These are phyloP conservation scores for Lethrus apterus DNA, from an alignment of 1,140 invertebrate species.

Conservation along the genomic window DNA sequence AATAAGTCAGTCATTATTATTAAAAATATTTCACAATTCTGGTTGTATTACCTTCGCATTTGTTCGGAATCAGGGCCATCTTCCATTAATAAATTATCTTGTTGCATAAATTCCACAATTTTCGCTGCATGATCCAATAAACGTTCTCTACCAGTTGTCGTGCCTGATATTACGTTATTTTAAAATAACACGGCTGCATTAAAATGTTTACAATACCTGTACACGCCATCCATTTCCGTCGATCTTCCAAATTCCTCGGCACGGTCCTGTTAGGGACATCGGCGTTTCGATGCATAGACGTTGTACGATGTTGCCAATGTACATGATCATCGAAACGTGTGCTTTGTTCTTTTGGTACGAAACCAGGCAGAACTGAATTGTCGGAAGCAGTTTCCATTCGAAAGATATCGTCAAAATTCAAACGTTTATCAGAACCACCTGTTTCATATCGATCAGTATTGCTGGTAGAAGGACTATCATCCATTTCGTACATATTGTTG, in stretches of 20 bases:
- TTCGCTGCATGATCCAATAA: conserved; percentile 43
- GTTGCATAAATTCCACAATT: conserved; percentile 53
- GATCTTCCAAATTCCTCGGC: conserved; percentile 11
- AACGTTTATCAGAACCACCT: too few species aligned
- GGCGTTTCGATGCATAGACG: conserved; percentile 18
- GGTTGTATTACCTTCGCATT: conserved; percentile 51
- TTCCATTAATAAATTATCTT: conserved; percentile 52
- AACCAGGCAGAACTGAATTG: too few species aligned
- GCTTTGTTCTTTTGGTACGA: too few species aligned
- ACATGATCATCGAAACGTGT: too few species aligned
- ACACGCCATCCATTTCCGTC: conserved; percentile 12
- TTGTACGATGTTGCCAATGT: conserved; percentile 18
- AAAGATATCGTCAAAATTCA: too few species aligned
- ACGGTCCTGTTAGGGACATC: background rate
- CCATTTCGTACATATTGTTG: too few species aligned
- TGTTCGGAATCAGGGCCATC: conserved; percentile 50
- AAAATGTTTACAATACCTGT: conserved; percentile 4
- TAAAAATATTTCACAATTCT: too few species aligned
- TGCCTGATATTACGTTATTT: background rate
- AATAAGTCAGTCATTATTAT: too few species aligned
- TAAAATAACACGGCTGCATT: background rate
- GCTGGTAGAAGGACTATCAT: too few species aligned
- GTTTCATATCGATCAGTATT: too few species aligned
- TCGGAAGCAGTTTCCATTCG: too few species aligned
- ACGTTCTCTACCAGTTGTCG: conserved; percentile 6